These are phyloP conservation scores for Dendronephthya gigantea DNA, from an alignment of 64 coral and sea anemone species.

Conservation along the genomic window DNA sequence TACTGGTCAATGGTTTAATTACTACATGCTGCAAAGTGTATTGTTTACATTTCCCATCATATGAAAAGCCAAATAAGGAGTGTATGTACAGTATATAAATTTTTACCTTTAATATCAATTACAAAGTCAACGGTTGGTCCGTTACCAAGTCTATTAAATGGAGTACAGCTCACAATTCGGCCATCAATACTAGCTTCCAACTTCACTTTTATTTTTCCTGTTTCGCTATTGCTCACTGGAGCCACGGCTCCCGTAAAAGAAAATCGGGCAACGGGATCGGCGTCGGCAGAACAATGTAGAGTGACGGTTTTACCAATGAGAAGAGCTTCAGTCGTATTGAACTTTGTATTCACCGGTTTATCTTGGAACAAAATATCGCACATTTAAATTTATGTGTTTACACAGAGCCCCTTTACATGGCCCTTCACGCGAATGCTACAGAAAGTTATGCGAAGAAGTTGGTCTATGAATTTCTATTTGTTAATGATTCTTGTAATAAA, in stretches of 20 bases:
- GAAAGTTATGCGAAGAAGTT: no score
- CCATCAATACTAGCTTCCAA: background rate
- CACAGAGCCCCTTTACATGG: no score
- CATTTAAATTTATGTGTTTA: background rate
- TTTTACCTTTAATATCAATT: background rate
- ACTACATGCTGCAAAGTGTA: no score
- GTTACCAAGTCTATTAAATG: background rate
- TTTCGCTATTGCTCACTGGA: background rate
- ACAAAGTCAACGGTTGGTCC: background rate
- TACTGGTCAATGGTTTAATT: no score
- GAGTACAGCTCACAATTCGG: background rate
- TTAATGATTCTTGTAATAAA: no score
- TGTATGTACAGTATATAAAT: no score
- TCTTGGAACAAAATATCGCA: background rate
- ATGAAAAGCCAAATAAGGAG: no score
- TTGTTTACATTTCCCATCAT: no score
- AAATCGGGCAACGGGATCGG: background rate
- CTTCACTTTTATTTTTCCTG: background rate
- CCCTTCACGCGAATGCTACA: no score
- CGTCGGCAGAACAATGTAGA: background rate
- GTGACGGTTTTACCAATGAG: background rate
- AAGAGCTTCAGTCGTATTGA: background rate
- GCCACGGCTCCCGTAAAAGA: background rate
- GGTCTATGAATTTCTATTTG: no score
- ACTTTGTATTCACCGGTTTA: conserved; percentile 11